Evolutionary conservation across 1,140 invertebrate genomes (phyloP).

Genomic region (Ditylenchus dipsaci): DNA sequence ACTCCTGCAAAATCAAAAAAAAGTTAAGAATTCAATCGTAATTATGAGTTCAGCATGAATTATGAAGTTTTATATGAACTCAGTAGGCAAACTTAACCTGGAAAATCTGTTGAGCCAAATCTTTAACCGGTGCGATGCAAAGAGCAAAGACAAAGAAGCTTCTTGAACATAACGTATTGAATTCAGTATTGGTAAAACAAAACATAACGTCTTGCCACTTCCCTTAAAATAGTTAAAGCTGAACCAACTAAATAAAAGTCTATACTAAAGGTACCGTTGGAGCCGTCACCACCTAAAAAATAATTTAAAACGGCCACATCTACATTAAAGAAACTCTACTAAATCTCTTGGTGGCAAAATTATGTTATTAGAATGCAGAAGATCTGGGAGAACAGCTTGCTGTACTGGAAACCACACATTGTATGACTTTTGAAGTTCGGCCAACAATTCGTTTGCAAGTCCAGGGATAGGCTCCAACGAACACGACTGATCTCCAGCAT

Average conservation of each 20-base stretch:
- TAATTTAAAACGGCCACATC: background rate
- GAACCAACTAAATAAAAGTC: background rate
- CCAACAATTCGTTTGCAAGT: conserved; percentile 17
- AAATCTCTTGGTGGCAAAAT: conserved; percentile 39
- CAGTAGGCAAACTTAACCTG: too few relatives aligned
- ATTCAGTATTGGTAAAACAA: conserved; percentile 40
- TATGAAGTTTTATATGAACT: too few relatives aligned
- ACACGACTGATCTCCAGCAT: background rate
- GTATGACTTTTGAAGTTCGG: conserved; percentile 15
- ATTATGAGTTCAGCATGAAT: too few relatives aligned
- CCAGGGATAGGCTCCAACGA: conserved; percentile 8
- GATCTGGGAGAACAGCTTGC: conserved; percentile 30
- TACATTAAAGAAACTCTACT: conserved; percentile 14
- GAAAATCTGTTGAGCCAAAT: conserved; percentile 37
- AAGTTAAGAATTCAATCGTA: too few relatives aligned
- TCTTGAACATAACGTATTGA: background rate
- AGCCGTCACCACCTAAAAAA: background rate
- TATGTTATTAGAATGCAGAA: conserved; percentile 13
- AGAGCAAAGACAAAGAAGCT: conserved; percentile 33
- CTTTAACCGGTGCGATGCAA: conserved; percentile 30
- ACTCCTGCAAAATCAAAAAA: conserved; percentile 37
- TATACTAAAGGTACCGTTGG: background rate
- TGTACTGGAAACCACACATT: conserved; percentile 43
- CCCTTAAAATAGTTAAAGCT: conserved; percentile 8
- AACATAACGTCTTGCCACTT: conserved; percentile 46